phyloP scores from a whole-genome alignment of 2,888 invertebrate genomes.

The Miltochrista miniata region DNA sequence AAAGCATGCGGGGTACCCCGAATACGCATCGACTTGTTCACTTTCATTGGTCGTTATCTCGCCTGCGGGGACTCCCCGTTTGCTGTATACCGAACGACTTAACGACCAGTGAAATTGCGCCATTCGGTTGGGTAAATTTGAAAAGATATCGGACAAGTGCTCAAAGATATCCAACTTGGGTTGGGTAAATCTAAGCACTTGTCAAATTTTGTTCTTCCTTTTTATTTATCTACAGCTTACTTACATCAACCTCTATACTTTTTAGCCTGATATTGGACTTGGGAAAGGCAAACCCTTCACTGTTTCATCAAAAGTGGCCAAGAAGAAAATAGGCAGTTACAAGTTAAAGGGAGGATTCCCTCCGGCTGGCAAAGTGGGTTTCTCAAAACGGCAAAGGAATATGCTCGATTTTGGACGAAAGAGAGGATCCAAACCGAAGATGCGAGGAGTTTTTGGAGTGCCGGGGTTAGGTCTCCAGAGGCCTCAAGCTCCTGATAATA shows the following conservation, averaged over 20 bases:
- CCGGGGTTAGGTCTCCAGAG: conserved; percentile 90
- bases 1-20: too few relatives aligned
- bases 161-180: too few relatives aligned
- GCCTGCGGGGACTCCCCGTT: too few relatives aligned
- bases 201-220: too few relatives aligned
- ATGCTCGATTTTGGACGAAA: conserved; percentile 90
- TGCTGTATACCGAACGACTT: too few relatives aligned
- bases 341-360: conserved; percentile 87
- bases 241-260: conserved; percentile 11
- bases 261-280: conserved; percentile 85
- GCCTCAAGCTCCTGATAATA: conserved; percentile 84
- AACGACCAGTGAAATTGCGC: too few relatives aligned
- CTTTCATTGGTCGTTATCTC: too few relatives aligned
- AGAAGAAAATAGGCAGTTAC: conserved; percentile 88
- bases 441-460: conserved; percentile 92
- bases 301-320: conserved; percentile 89
- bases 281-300: conserved; percentile 92
- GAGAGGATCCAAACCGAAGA: conserved; percentile 94
- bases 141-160: too few relatives aligned
- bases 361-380: conserved; percentile 86
- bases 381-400: conserved; percentile 88
- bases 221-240: too few relatives aligned
- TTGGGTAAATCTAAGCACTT: too few relatives aligned
- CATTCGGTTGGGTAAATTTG: too few relatives aligned
- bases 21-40: too few relatives aligned